Percentiles rank a stretch among this genome's conserved stretches.
These are phyloP conservation scores for Conopomorpha cramerella DNA, from an alignment of 1,140 invertebrate species.

Conservation along the genomic window DNA sequence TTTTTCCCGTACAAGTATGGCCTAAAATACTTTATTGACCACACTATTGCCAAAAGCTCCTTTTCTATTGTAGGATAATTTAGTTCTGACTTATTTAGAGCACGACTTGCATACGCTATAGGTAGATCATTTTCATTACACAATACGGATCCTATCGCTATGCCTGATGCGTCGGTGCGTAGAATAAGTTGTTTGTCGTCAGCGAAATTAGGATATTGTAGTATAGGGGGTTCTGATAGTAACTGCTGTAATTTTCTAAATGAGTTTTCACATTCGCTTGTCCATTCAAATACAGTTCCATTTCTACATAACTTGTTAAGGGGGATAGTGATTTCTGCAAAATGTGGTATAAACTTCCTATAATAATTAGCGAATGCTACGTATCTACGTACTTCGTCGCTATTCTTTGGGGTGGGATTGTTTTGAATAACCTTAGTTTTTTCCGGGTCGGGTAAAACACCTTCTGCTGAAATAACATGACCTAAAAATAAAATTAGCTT, in stretches of 20 bases:
- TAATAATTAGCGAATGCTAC: neutral
- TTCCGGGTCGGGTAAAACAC: neutral
- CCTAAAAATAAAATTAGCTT: neutral
- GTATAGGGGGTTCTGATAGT: neutral
- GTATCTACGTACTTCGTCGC: neutral
- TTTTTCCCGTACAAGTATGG: slow-evolving; percentile 1
- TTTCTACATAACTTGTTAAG: neutral
- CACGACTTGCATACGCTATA: slow-evolving; percentile 1
- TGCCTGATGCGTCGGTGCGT: neutral
- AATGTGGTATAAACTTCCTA: neutral
- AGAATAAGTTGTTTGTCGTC: neutral
- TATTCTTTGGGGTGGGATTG: neutral
- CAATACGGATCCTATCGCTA: neutral
- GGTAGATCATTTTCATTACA: neutral
- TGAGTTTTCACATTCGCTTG: neutral
- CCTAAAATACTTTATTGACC: neutral
- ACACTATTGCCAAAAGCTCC: neutral
- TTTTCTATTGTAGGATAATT: slow-evolving; percentile 2
- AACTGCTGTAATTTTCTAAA: neutral
- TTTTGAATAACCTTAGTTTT: neutral
- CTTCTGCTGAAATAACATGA: neutral
- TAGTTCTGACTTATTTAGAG: slow-evolving; percentile 1
- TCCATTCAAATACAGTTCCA: neutral
- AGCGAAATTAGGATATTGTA: neutral
- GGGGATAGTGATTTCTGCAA: neutral